Percentiles rank a stretch among this genome's conserved stretches.
Conservation (phyloP, 2,888 invertebrate species). For the Harpagoxenus sublaevis region DNA sequence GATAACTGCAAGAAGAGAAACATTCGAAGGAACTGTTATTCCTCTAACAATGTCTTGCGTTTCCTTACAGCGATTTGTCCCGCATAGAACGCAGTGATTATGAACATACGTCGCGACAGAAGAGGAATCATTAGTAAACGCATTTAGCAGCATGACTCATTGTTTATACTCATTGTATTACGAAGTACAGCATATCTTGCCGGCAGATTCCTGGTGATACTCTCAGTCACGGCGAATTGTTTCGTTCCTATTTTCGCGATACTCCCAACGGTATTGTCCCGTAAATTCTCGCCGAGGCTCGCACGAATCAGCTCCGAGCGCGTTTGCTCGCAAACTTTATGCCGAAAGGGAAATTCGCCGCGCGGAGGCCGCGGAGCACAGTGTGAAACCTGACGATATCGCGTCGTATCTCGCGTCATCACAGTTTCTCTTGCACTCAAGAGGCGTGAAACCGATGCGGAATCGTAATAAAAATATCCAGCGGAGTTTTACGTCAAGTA, state of each 20-base stretch:
- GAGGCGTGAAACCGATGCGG: slow-evolving; percentile 47
- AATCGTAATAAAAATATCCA: slow-evolving; percentile 51
- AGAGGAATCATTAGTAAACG: background rate
- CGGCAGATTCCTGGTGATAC: slow-evolving; percentile 16
- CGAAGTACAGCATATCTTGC: background rate
- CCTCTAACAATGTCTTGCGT: background rate
- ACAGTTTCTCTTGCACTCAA: background rate
- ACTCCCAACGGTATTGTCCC: slow-evolving; percentile 28
- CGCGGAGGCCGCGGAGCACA: background rate
- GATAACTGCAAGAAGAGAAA: background rate
- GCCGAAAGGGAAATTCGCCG: slow-evolving; percentile 25
- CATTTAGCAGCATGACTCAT: background rate
- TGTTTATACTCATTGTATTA: slow-evolving; percentile 3
- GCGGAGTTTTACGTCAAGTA: slow-evolving; percentile 56
- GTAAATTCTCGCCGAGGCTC: slow-evolving; percentile 31
- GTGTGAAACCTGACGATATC: background rate
- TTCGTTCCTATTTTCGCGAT: slow-evolving; percentile 27
- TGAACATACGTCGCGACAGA: background rate
- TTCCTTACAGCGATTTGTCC: background rate
- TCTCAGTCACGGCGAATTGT: slow-evolving; percentile 27
- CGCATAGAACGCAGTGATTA: background rate
- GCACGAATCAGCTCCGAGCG: slow-evolving; percentile 2
- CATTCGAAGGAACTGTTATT: background rate
- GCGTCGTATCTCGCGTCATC: background rate
- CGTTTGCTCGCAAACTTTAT: slow-evolving; percentile 6